Conservation (phyloP, 2,888 invertebrate genomes). For the Halocaridina rubra region DNA sequence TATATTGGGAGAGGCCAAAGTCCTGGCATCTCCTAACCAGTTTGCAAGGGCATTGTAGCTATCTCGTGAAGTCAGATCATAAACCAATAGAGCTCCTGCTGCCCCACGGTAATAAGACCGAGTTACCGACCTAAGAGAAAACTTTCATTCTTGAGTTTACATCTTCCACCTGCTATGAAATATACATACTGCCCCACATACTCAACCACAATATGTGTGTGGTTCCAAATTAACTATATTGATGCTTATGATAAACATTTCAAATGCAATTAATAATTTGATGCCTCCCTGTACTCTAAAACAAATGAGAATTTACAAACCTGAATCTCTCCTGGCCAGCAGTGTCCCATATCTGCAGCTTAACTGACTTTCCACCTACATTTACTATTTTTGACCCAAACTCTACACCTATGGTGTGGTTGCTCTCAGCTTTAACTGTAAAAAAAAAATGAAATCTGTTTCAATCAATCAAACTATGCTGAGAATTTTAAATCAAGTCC, state of each 20-base stretch:
- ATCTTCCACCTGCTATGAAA: no score
- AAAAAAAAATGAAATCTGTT: slow-evolving; percentile 64
- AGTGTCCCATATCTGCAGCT: slow-evolving; percentile 84
- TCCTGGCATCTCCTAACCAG: slow-evolving; percentile 81
- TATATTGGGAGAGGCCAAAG: slow-evolving; percentile 84
- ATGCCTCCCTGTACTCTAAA: no score
- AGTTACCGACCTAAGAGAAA: slow-evolving; percentile 74
- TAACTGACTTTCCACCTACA: slow-evolving; percentile 84
- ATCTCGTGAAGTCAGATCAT: slow-evolving; percentile 71
- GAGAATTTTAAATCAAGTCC: no score
- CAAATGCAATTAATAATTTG: no score
- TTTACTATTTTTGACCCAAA: slow-evolving; percentile 88
- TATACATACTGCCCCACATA: no score
- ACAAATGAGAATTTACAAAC: slow-evolving; percentile 65
- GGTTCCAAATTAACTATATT: no score
- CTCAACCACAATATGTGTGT: no score
- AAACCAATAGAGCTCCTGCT: slow-evolving; percentile 71
- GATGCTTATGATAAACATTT: no score
- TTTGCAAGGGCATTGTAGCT: slow-evolving; percentile 72
- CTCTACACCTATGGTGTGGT: slow-evolving; percentile 87
- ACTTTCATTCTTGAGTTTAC: slow-evolving; percentile 68
- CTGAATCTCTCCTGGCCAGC: slow-evolving; percentile 71
- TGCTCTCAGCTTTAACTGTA: slow-evolving; percentile 84
- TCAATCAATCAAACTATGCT: no score
- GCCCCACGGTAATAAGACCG: slow-evolving; percentile 80